These are phyloP conservation scores for Drosophila differens DNA, from an alignment of 2,888 invertebrate species.

Conservation along the genomic window DNA sequence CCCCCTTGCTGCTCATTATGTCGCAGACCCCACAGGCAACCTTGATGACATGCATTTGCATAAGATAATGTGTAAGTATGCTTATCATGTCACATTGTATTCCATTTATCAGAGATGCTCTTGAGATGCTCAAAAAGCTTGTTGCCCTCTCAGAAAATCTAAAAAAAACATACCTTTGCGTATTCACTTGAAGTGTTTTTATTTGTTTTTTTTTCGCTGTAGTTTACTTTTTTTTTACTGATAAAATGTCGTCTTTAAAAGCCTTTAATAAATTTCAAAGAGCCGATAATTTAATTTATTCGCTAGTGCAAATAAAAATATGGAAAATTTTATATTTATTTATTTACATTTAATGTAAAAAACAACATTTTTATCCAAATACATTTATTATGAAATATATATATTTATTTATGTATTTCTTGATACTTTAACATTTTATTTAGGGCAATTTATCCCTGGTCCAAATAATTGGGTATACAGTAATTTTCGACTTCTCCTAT, in stretches of 20 bases:
- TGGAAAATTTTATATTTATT: not conserved
- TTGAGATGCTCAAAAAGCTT: constrained; percentile 2
- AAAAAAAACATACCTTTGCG: not conserved
- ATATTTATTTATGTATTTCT: not conserved
- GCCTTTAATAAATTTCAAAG: not conserved
- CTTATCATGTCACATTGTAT: constrained; percentile 63
- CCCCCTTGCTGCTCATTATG: constrained; percentile 64
- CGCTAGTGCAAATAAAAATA: not conserved
- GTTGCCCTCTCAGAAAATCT: not conserved
- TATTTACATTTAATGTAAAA: not conserved
- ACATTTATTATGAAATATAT: not conserved
- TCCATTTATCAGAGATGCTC: constrained; percentile 38
- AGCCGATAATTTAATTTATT: not conserved
- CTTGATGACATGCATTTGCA: constrained; percentile 69
- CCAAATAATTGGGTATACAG: not conserved
- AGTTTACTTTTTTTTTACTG: not conserved
- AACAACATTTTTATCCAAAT: not conserved
- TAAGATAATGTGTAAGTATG: constrained; percentile 52
- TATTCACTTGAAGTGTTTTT: not conserved
- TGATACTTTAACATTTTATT: not conserved
- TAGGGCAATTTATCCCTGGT: not conserved
- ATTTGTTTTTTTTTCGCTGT: not conserved
- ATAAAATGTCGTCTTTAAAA: not conserved
- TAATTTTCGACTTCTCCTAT: not conserved
- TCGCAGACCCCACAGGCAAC: constrained; percentile 67